Percentiles rank a stretch among this genome's conserved stretches.
These are phyloP conservation scores for Engraulis encrasicolus DNA, from an alignment of 2,113 vertebrate species.

Conservation along the genomic window DNA sequence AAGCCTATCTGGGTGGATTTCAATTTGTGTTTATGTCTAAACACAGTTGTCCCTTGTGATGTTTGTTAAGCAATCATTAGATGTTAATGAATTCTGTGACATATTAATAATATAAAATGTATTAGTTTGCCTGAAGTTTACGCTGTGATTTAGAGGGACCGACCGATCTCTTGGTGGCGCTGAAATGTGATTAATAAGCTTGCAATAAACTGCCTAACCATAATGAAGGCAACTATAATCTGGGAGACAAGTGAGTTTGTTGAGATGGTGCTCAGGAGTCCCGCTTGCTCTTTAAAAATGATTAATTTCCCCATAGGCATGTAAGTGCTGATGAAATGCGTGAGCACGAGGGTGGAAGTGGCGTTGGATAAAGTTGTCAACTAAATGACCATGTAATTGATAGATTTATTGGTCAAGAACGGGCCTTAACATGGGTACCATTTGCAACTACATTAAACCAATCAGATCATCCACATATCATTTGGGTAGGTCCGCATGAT, in stretches of 20 bases:
- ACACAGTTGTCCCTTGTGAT: background rate
- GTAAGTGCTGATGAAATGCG: slow-evolving; percentile 3
- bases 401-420: background rate
- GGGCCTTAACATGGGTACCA: background rate
- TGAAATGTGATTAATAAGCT: background rate
- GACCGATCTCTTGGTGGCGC: background rate
- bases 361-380: background rate
- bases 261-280: background rate
- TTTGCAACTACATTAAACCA: background rate
- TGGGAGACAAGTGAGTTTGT: background rate
- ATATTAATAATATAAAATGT: background rate
- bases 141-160: background rate
- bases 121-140: too few relatives aligned
- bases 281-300: background rate
- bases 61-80: background rate
- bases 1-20: background rate
- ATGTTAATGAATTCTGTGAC: background rate
- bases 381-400: slow-evolving; percentile 10
- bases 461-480: background rate
- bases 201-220: background rate
- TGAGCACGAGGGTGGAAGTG: background rate
- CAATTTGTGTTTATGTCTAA: background rate
- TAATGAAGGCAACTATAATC: background rate
- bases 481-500: background rate
- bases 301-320: slow-evolving; percentile 4